These are phyloP conservation scores for Pomacea maculata DNA, from an alignment of 1,140 invertebrate species.

Conservation along the genomic window DNA sequence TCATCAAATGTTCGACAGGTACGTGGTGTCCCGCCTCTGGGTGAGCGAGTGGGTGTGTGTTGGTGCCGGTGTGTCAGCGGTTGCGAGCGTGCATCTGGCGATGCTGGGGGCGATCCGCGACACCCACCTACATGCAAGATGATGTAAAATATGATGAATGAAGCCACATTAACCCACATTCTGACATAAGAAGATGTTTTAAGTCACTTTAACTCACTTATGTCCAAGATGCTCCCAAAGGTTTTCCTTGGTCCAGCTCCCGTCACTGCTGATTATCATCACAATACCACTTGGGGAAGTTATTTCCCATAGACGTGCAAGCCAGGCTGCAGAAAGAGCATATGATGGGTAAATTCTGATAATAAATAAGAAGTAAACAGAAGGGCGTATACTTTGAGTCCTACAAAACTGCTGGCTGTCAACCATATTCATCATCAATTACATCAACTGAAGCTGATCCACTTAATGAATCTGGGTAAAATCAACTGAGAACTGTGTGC, in stretches of 20 bases:
- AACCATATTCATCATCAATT: background rate
- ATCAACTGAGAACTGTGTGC: background rate
- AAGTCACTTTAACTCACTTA: conserved; percentile 26
- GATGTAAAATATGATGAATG: background rate
- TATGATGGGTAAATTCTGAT: background rate
- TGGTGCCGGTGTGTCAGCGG: too few relatives aligned
- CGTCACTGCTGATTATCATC: conserved; percentile 43
- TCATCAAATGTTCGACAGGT: too few relatives aligned
- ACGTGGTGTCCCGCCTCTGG: too few relatives aligned
- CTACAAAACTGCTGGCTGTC: background rate
- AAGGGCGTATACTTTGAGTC: background rate
- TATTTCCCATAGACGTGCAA: conserved; percentile 54
- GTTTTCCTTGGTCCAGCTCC: conserved; percentile 38
- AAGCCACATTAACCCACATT: background rate
- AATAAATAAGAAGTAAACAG: background rate
- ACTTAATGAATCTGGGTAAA: background rate
- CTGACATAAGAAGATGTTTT: too few relatives aligned
- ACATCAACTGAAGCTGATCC: too few relatives aligned
- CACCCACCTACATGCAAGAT: background rate
- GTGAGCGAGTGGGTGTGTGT: too few relatives aligned
- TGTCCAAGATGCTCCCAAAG: conserved; percentile 34
- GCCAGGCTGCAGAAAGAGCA: conserved; percentile 52
- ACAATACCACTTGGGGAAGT: conserved; percentile 45
- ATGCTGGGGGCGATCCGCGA: too few relatives aligned
- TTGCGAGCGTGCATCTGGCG: too few relatives aligned